Base-by-base conservation (phyloP, 2,888 invertebrate species). In the Trachelus iudaicus region DNA sequence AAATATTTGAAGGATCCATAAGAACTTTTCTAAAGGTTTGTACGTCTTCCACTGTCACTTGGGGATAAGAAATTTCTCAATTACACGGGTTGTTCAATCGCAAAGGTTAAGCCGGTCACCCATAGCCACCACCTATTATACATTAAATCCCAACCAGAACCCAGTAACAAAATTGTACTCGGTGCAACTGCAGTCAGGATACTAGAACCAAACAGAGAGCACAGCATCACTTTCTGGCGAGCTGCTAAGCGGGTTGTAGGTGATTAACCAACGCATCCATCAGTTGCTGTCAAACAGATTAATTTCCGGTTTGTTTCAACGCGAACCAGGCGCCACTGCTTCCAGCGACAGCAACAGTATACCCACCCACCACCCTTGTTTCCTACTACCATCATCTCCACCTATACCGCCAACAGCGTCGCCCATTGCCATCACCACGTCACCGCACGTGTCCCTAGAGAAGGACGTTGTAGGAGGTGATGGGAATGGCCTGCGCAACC, bases 221-320 rank as follows among this genome's bases (percentile, higher is more conserved):
- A 56, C 6, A 56, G 56, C 56, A 56, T 56, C 56, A 56, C 23
- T 56, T 56, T 56, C 56, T 56, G 23, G 56, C 1, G 56, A 56
- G 56, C 56, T 56, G 56, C 56, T 56, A 34, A 71, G 71, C 34
- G 30, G 74, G 74, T 35, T 37, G 74, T 74, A 30, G 74, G 74
- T 74, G 74, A 74, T 74, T 74, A 74, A 74, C 74, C 74, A 35
- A 37, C 74, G 34, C 74, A 74, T 74, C 74, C 74, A 74, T 74
- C 74, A 74, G 74, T 74, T 35, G 31, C 34, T 35, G 74, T 74
- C 74, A 35, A 74, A 74, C 74, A 34, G 74, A 74, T 74, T 74
- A 74, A 74, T 74, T 74, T 74, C 74, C 74, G 74, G 74, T 74
- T 74, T 74, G 74, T 74, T 74, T 74, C 74, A 34, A 74, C 74